These are phyloP conservation scores for Rana temporaria DNA, from an alignment of 2,113 vertebrate genomes.

Conservation along the genomic window DNA sequence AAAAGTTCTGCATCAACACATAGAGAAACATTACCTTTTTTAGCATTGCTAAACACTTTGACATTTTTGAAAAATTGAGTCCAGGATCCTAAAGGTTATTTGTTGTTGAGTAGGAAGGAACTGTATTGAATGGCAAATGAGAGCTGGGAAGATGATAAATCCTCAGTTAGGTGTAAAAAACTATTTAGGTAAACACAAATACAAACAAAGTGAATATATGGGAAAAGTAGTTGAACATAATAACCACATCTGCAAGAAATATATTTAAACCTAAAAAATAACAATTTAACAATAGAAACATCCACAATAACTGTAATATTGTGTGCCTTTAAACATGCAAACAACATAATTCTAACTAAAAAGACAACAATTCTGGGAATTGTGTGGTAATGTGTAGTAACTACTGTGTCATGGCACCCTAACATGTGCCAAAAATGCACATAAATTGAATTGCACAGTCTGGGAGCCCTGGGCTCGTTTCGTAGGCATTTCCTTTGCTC, in stretches of 20 bases:
- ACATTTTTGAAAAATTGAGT: conserved; percentile 55
- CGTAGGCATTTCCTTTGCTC: no score
- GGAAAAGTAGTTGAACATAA: not conserved
- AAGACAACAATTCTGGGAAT: no score
- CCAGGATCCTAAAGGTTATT: conserved; percentile 55
- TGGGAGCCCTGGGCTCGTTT: no score
- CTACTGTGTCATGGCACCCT: no score
- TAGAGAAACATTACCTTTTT: conserved; percentile 52
- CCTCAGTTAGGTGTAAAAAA: conserved; percentile 11
- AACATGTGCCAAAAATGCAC: no score
- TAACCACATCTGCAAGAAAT: not conserved
- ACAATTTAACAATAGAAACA: no score
- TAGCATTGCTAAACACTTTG: conserved; percentile 48
- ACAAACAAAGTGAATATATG: conserved; percentile 13
- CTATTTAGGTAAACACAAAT: conserved; percentile 19
- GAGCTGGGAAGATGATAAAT: conserved; percentile 30
- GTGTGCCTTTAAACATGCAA: no score
- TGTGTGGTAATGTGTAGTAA: no score
- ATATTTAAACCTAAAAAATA: not conserved
- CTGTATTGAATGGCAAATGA: conserved; percentile 40
- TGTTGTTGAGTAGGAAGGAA: conserved; percentile 30
- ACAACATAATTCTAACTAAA: no score
- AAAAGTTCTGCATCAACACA: conserved; percentile 47
- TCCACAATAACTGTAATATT: no score
- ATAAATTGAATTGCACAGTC: no score